Percentiles rank a stretch among this genome's conserved stretches.
Evolutionary conservation across 92 coral and sea anemone genomes (phyloP).

Genomic region (Actinernus sp.): DNA sequence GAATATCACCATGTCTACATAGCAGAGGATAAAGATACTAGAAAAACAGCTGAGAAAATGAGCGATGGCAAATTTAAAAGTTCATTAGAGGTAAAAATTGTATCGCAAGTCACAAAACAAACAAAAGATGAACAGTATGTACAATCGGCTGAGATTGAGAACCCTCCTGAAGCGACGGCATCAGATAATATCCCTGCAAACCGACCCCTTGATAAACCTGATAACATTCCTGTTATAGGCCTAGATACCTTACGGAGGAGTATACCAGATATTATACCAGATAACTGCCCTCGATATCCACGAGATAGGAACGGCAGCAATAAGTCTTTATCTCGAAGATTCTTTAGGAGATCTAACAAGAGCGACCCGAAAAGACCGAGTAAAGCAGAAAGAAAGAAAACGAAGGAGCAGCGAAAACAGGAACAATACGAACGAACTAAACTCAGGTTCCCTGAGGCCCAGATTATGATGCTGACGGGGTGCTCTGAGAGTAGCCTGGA

Average conservation of each 20-base stretch:
- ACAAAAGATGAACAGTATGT: too few relatives aligned
- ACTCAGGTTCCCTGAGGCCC: not conserved
- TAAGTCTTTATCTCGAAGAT: not conserved
- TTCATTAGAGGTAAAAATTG: not conserved
- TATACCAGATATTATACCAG: constrained; percentile 2
- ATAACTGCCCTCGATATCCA: not conserved
- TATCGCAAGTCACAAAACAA: too few relatives aligned
- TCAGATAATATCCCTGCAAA: too few relatives aligned
- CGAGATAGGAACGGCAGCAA: not conserved
- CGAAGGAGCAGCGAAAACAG: not conserved
- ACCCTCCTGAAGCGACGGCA: too few relatives aligned
- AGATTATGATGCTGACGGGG: not conserved
- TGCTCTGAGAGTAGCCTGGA: constrained; percentile 3
- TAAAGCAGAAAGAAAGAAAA: not conserved
- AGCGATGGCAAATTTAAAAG: not conserved
- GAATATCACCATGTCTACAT: not conserved
- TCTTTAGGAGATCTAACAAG: not conserved
- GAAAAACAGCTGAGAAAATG: not conserved
- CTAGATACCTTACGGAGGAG: too few relatives aligned
- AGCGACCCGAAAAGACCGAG: too few relatives aligned
- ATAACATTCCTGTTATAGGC: too few relatives aligned
- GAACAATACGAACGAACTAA: constrained; percentile 1
- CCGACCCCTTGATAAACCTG: too few relatives aligned
- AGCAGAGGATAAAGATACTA: not conserved
- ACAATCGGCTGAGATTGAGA: too few relatives aligned